Conservation (phyloP, 2,888 invertebrate genomes). For the Mythimna loreyi region DNA sequence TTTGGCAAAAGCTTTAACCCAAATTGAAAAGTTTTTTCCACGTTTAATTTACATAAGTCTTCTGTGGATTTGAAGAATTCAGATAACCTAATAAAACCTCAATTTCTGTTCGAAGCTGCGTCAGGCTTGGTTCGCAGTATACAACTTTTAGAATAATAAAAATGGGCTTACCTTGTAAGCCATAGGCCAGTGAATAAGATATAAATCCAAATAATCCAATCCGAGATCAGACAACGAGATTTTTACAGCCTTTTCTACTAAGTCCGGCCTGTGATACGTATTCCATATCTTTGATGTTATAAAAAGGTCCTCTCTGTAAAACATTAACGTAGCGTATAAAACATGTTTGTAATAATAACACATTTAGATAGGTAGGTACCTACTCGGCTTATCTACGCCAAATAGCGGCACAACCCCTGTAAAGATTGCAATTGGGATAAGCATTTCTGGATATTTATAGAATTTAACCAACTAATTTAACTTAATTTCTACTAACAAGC, state of each 20-base stretch:
- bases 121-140: slow-evolving; percentile 37
- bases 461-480: slow-evolving; percentile 36
- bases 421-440: slow-evolving; percentile 44
- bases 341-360: slow-evolving; percentile 30
- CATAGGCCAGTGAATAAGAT: slow-evolving; percentile 97
- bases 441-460: slow-evolving; percentile 35
- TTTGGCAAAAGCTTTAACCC: slow-evolving; percentile 42
- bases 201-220: slow-evolving; percentile 95
- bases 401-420: slow-evolving; percentile 30
- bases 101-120: slow-evolving; percentile 45
- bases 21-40: slow-evolving; percentile 51
- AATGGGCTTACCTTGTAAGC: slow-evolving; percentile 92
- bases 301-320: slow-evolving; percentile 90
- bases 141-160: slow-evolving; percentile 63
- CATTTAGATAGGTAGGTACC: slow-evolving; percentile 8
- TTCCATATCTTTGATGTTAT: slow-evolving; percentile 95
- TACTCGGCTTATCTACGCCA: slow-evolving; percentile 23
- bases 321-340: slow-evolving; percentile 38
- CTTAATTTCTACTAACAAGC: slow-evolving; percentile 24
- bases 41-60: slow-evolving; percentile 48
- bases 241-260: slow-evolving; percentile 92
- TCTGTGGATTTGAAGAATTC: slow-evolving; percentile 47
- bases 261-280: slow-evolving; percentile 88
- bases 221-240: slow-evolving; percentile 93
- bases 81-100: slow-evolving; percentile 45